These are phyloP conservation scores for Lymantria monacha DNA, from an alignment of 2,888 invertebrate genomes.

Conservation along the genomic window DNA sequence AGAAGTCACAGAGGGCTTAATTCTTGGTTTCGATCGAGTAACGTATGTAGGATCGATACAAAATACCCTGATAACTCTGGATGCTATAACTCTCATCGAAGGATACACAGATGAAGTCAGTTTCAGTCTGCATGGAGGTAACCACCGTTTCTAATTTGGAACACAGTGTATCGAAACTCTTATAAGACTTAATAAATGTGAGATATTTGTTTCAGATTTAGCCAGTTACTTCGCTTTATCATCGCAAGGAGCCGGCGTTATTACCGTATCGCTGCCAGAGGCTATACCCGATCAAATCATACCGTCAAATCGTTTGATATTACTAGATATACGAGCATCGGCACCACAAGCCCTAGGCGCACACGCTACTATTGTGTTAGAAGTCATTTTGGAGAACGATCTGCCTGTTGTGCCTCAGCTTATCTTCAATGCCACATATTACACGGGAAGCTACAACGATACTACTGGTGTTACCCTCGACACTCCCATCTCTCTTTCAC, in stretches of 20 bases:
- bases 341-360: slow-evolving; percentile 21
- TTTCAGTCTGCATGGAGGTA: slow-evolving; percentile 40
- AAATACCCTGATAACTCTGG: slow-evolving; percentile 19
- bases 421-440: slow-evolving; percentile 29
- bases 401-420: slow-evolving; percentile 4
- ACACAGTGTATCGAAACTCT: background rate
- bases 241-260: slow-evolving; percentile 8
- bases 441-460: slow-evolving; percentile 36
- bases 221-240: slow-evolving; percentile 17
- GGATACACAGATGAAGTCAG: slow-evolving; percentile 34
- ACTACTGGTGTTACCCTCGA: slow-evolving; percentile 26
- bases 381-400: slow-evolving; percentile 13
- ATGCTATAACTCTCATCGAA: slow-evolving; percentile 34
- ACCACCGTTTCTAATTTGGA: background rate
- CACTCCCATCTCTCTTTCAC: slow-evolving; percentile 26
- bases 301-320: slow-evolving; percentile 22
- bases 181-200: background rate
- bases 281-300: slow-evolving; percentile 27
- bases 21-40: slow-evolving; percentile 30
- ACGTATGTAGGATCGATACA: slow-evolving; percentile 31
- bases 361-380: slow-evolving; percentile 31
- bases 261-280: slow-evolving; percentile 16
- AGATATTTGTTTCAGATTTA: slow-evolving; percentile 14
- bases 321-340: slow-evolving; percentile 29
- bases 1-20: slow-evolving; percentile 13